phyloP scores from a whole-genome alignment of 1,140 invertebrate species.

The Polypedilum vanderplanki region DNA sequence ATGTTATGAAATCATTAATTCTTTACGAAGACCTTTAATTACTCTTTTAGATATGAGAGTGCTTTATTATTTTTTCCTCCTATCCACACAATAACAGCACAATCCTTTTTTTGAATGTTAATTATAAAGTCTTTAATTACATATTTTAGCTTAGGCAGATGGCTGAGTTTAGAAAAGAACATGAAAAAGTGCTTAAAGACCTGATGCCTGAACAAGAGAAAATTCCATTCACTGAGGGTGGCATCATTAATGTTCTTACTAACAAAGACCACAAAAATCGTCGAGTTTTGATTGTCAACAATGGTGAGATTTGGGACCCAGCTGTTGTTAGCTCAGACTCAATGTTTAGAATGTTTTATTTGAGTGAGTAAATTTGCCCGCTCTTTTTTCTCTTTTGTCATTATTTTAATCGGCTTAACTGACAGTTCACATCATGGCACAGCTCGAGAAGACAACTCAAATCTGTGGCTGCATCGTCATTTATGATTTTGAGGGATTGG shows the following conservation, averaged over 20 bases:
- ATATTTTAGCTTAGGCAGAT: constrained; percentile 58
- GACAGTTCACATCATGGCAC: constrained; percentile 60
- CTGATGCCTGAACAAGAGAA: constrained; percentile 59
- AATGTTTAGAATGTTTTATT: constrained; percentile 67
- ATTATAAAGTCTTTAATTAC: too few species aligned
- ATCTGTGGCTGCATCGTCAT: constrained; percentile 66
- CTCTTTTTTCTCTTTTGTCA: not conserved
- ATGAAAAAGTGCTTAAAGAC: constrained; percentile 54
- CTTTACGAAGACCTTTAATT: too few species aligned
- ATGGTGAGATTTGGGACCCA: constrained; percentile 63
- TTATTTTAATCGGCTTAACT: not conserved
- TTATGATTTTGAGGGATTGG: constrained; percentile 71
- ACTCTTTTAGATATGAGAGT: too few species aligned
- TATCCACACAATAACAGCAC: too few species aligned
- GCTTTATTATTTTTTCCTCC: too few species aligned
- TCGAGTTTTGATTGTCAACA: constrained; percentile 53
- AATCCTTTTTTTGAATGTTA: too few species aligned
- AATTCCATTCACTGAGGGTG: constrained; percentile 54
- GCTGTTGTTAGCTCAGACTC: constrained; percentile 62
- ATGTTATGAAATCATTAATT: too few species aligned
- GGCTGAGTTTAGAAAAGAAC: constrained; percentile 64
- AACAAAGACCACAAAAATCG: constrained; percentile 60
- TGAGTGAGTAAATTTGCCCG: constrained; percentile 38
- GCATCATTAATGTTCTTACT: constrained; percentile 66
- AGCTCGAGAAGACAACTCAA: constrained; percentile 65